phyloP scores from a whole-genome alignment of 2,888 invertebrate species.

The Notodonta ziczac region DNA sequence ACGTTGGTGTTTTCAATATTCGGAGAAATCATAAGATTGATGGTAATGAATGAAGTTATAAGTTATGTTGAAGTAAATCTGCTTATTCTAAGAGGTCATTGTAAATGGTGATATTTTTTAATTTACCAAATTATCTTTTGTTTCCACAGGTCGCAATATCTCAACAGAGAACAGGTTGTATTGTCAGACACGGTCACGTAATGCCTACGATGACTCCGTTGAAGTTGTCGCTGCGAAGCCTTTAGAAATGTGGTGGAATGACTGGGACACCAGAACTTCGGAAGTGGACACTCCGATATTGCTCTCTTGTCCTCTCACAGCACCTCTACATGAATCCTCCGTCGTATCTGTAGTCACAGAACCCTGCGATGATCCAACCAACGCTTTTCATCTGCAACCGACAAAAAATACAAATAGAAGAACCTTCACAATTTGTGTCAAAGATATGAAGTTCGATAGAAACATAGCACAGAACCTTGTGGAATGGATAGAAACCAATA shows the following conservation, averaged over 20 bases:
- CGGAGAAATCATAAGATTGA: too few species aligned
- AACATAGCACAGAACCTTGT: slow-evolving; percentile 86
- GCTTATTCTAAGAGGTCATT: too few species aligned
- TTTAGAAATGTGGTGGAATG: slow-evolving; percentile 86
- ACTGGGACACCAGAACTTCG: slow-evolving; percentile 82
- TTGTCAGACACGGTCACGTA: slow-evolving; percentile 80
- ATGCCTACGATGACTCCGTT: slow-evolving; percentile 67
- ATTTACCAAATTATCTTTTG: slow-evolving; percentile 13
- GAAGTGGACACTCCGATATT: slow-evolving; percentile 84
- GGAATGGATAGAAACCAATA: slow-evolving; percentile 89
- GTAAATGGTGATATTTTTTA: too few species aligned
- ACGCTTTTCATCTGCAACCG: slow-evolving; percentile 66
- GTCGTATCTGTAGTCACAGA: slow-evolving; percentile 78
- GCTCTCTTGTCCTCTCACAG: slow-evolving; percentile 86
- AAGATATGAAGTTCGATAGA: slow-evolving; percentile 87
- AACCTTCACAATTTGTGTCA: slow-evolving; percentile 88
- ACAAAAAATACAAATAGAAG: slow-evolving; percentile 45
- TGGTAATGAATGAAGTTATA: too few species aligned
- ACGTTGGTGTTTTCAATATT: not conserved
- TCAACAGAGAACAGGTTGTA: slow-evolving; percentile 70
- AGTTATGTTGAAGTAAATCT: too few species aligned
- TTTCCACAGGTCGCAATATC: slow-evolving; percentile 69
- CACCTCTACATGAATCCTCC: slow-evolving; percentile 61
- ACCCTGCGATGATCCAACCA: slow-evolving; percentile 78
- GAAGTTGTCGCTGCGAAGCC: slow-evolving; percentile 84